These are phyloP conservation scores for Phyllostomus hastatus DNA, from an alignment of 2,113 vertebrate genomes.

Conservation along the genomic window DNA sequence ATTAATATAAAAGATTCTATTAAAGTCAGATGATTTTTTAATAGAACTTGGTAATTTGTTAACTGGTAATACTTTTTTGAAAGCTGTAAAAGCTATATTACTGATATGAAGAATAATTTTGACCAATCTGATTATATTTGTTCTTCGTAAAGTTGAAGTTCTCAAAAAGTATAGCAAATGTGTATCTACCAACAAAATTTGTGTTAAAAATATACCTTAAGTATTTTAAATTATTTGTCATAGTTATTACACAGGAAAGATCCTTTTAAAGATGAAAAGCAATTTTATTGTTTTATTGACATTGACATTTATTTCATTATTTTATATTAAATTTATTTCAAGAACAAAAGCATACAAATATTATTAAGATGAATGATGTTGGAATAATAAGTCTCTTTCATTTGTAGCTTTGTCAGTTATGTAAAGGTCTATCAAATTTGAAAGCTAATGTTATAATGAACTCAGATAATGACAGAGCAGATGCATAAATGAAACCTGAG, in stretches of 20 bases:
- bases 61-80: background rate
- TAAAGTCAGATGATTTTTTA: background rate
- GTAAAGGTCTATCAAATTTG: conserved; percentile 9
- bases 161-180: background rate
- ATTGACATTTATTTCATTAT: background rate
- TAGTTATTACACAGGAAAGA: background rate
- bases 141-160: background rate
- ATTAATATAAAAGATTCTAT: background rate
- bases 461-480: conserved; percentile 35
- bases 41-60: background rate
- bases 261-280: background rate
- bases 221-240: background rate
- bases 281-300: background rate
- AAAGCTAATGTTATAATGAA: conserved; percentile 23
- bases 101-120: background rate
- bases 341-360: background rate
- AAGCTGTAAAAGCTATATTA: background rate
- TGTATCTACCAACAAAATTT: background rate
- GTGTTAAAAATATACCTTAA: background rate
- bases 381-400: background rate
- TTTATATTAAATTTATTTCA: background rate
- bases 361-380: background rate
- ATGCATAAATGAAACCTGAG: conserved; percentile 2
- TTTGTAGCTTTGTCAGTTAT: background rate
- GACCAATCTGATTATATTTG: background rate